Evolutionary conservation across 30 jellyfish, hydroid and myxozoan genomes (phyloP).

Genomic region (Aurelia coerulea): DNA sequence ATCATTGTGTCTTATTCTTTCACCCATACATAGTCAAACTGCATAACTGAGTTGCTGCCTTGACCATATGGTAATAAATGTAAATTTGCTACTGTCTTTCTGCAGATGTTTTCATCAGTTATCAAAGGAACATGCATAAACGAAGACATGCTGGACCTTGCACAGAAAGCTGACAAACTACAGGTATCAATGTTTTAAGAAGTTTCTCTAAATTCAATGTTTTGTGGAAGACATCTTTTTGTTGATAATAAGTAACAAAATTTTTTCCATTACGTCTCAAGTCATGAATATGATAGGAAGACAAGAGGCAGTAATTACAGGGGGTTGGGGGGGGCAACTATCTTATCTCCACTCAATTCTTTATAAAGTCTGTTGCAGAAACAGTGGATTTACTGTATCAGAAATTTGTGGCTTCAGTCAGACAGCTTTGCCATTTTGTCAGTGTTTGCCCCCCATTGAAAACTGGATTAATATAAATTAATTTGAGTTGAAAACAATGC

Average conservation of each 20-base stretch:
- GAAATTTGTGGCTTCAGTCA: neutral
- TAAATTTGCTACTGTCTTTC: neutral
- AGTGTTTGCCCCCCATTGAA: neutral
- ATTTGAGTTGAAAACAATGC: neutral
- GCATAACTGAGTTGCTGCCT: too few relatives aligned
- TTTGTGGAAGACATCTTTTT: neutral
- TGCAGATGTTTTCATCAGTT: slow-evolving; percentile 75
- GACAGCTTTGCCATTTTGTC: neutral
- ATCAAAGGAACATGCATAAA: slow-evolving; percentile 68
- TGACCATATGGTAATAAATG: too few relatives aligned
- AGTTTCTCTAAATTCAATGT: neutral
- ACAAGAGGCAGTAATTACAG: too few relatives aligned
- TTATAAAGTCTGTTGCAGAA: neutral
- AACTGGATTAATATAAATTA: neutral
- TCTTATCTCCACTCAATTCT: neutral
- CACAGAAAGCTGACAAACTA: slow-evolving; percentile 66
- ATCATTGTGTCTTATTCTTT: too few relatives aligned
- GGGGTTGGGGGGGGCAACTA: too few relatives aligned
- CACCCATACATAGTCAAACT: too few relatives aligned
- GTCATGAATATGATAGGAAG: too few relatives aligned
- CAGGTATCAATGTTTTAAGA: slow-evolving; percentile 43
- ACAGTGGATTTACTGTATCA: neutral
- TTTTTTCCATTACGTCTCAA: neutral
- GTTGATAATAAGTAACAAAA: neutral
- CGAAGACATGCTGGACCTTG: slow-evolving; percentile 71